phyloP scores from a whole-genome alignment of 1,140 invertebrate genomes.

The Polypedilum vanderplanki region DNA sequence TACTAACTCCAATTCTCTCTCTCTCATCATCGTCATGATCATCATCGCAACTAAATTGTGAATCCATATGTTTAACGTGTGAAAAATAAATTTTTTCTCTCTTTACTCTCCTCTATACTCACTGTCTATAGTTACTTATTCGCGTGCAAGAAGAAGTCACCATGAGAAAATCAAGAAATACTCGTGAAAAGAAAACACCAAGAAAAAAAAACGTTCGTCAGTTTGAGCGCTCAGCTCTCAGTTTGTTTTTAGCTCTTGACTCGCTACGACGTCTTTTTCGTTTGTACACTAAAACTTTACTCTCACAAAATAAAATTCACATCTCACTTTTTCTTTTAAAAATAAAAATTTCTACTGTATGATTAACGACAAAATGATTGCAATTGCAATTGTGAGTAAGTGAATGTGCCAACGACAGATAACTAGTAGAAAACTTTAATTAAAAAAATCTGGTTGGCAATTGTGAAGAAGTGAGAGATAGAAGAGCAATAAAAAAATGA shows the following conservation, averaged over 20 bases:
- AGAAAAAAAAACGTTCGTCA: background rate
- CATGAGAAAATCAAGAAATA: conserved; percentile 14
- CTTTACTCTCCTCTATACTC: background rate
- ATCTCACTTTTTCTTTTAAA: background rate
- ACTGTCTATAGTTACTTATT: background rate
- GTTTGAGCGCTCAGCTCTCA: background rate
- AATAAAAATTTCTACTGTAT: background rate
- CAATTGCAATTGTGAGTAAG: background rate
- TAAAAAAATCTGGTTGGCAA: background rate
- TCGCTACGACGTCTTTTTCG: conserved; percentile 1
- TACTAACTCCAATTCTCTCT: too few species aligned
- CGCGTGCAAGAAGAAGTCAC: background rate
- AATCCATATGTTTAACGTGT: conserved; percentile 3
- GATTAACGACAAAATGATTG: conserved; percentile 18
- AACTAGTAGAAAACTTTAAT: conserved; percentile 8
- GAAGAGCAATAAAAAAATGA: background rate
- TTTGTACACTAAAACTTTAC: too few species aligned
- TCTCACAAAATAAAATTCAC: background rate
- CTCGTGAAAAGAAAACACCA: background rate
- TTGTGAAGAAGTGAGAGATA: background rate
- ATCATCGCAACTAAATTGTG: background rate
- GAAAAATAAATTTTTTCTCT: background rate
- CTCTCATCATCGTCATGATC: background rate
- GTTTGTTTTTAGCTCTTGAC: conserved; percentile 23
- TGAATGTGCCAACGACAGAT: conserved; percentile 3